Evolutionary conservation across 1,140 invertebrate genomes (phyloP).

Genomic region (Diorhabda sublineata): DNA sequence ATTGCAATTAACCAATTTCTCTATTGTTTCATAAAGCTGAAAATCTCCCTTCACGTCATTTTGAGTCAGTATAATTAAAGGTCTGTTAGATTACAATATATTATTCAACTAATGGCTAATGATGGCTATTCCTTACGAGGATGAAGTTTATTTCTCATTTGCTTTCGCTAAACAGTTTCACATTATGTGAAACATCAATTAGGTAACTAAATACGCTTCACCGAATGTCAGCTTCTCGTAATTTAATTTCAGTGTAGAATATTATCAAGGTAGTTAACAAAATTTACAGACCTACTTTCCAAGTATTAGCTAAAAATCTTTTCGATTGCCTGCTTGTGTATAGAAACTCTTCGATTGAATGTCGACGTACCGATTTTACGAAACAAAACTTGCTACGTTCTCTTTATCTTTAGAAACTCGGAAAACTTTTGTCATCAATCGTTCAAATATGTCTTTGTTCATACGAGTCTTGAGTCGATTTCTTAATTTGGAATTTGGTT

Average conservation of each 20-base stretch:
- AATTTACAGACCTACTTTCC: constrained; percentile 19
- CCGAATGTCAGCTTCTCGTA: too few relatives aligned
- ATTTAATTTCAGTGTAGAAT: neutral
- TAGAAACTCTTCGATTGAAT: constrained; percentile 10
- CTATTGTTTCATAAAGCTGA: too few relatives aligned
- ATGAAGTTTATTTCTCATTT: too few relatives aligned
- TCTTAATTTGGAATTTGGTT: constrained; percentile 26
- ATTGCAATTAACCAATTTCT: too few relatives aligned
- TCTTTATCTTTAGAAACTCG: constrained; percentile 11
- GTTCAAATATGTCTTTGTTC: constrained; percentile 27
- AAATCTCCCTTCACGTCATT: too few relatives aligned
- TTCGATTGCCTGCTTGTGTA: constrained; percentile 14
- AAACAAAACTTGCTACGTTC: constrained; percentile 11
- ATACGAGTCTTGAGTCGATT: constrained; percentile 21
- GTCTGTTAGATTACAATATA: too few relatives aligned
- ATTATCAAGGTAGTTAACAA: constrained; percentile 16
- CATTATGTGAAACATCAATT: too few relatives aligned
- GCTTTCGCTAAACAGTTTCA: too few relatives aligned
- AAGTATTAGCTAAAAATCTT: constrained; percentile 16
- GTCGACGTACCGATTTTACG: constrained; percentile 14
- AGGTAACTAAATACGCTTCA: too few relatives aligned
- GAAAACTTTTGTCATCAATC: constrained; percentile 26
- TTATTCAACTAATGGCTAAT: too few relatives aligned
- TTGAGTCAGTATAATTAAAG: too few relatives aligned
- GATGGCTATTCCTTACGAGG: too few relatives aligned